phyloP scores from a whole-genome alignment of 1,140 invertebrate genomes.

The Lepidurus packardi region DNA sequence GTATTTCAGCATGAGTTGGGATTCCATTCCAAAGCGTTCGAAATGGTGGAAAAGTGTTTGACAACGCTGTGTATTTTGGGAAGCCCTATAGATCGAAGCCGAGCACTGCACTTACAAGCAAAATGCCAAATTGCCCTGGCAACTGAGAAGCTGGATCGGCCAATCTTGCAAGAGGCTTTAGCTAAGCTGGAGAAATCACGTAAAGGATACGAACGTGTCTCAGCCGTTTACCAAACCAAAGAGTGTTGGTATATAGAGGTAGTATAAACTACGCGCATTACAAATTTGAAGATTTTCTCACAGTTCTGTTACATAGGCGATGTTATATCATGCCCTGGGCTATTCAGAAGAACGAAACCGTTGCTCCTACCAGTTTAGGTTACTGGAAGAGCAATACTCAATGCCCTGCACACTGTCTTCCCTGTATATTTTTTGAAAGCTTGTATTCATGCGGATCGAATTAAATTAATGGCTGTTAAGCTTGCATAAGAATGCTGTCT shows the following conservation, averaged over 20 bases:
- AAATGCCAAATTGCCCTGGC: background rate
- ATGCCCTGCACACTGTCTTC: background rate
- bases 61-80: background rate
- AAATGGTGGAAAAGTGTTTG: background rate
- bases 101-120: background rate
- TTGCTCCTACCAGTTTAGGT: background rate
- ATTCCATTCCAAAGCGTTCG: background rate
- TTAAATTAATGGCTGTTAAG: background rate
- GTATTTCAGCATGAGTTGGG: background rate
- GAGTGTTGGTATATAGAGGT: slow-evolving; percentile 5
- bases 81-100: background rate
- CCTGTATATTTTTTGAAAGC: background rate
- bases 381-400: background rate
- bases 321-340: background rate
- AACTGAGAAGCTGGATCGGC: background rate
- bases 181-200: background rate
- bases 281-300: background rate
- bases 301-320: background rate
- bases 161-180: background rate
- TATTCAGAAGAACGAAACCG: background rate
- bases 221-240: background rate
- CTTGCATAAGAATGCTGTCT: background rate
- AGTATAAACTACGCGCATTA: background rate
- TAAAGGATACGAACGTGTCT: background rate
- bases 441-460: background rate